phyloP scores from a whole-genome alignment of 1,140 invertebrate species.

The Caenorhabditis brenneri region DNA sequence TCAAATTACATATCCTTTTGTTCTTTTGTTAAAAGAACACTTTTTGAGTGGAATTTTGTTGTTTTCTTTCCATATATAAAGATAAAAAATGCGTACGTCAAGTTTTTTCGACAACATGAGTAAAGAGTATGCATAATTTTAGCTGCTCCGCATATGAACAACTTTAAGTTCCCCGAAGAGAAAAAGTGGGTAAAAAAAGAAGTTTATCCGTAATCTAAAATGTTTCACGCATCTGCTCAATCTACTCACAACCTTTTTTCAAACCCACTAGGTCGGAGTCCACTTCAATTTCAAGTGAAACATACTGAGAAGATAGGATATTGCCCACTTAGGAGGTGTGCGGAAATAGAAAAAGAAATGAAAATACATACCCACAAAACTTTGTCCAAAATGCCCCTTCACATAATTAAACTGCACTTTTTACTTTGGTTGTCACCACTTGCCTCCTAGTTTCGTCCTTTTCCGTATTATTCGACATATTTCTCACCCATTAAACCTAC shows the following conservation, averaged over 20 bases:
- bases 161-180: background rate
- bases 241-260: background rate
- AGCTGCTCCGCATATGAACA: no score
- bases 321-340: conserved; percentile 9
- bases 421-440: conserved; percentile 17
- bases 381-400: background rate
- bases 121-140: background rate
- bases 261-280: background rate
- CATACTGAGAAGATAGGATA: conserved; percentile 10
- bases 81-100: background rate
- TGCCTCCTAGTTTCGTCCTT: background rate
- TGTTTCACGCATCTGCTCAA: background rate
- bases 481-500: conserved; percentile 1
- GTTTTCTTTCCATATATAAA: background rate
- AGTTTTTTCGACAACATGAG: background rate
- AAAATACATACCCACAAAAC: background rate
- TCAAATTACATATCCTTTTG: background rate
- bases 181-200: background rate
- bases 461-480: background rate
- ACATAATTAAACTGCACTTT: conserved; percentile 34
- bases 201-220: background rate
- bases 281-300: conserved; percentile 22
- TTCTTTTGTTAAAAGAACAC: background rate
- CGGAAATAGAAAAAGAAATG: background rate
- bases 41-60: background rate